A percentile compares a stretch with the other conserved stretches of the same genome.
phyloP scores from a whole-genome alignment of 1,140 invertebrate species.

The Eulimnadia texana region DNA sequence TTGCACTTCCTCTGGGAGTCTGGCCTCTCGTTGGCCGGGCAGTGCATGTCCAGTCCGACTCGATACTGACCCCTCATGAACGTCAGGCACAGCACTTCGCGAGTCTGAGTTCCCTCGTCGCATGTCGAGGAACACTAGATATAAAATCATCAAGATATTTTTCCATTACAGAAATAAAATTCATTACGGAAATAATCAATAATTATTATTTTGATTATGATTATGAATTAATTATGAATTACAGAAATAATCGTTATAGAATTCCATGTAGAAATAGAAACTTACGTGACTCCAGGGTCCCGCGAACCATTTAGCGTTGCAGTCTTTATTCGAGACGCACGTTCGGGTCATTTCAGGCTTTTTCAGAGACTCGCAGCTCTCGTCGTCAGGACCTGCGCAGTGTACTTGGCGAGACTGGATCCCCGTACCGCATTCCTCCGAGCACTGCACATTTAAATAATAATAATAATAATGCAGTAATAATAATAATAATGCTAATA shows the following conservation, averaged over 20 bases:
- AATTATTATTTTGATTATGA: too few species aligned
- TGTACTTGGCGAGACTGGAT: constrained; percentile 44
- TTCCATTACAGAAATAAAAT: too few species aligned
- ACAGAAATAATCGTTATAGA: constrained; percentile 5
- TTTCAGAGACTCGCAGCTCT: constrained; percentile 32
- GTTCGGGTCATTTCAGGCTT: constrained; percentile 41
- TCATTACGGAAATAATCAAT: too few species aligned
- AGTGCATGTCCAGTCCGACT: constrained; percentile 29
- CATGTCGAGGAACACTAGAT: constrained; percentile 44
- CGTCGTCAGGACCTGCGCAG: constrained; percentile 36
- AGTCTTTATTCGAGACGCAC: constrained; percentile 44
- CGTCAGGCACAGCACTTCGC: constrained; percentile 43
- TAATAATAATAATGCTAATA: too few species aligned
- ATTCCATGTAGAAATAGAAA: constrained; percentile 20
- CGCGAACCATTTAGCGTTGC: constrained; percentile 49
- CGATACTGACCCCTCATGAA: constrained; percentile 29
- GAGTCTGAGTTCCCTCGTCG: constrained; percentile 41
- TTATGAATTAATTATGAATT: background rate
- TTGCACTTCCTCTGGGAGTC: constrained; percentile 31
- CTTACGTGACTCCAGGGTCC: constrained; percentile 47
- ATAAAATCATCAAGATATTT: constrained; percentile 15
- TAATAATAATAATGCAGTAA: too few species aligned
- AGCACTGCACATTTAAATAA: constrained; percentile 25
- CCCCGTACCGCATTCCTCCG: constrained; percentile 42
- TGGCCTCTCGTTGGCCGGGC: constrained; percentile 29